Conservation (phyloP, 2,113 vertebrate species). For the Notarius quadriscutis region DNA sequence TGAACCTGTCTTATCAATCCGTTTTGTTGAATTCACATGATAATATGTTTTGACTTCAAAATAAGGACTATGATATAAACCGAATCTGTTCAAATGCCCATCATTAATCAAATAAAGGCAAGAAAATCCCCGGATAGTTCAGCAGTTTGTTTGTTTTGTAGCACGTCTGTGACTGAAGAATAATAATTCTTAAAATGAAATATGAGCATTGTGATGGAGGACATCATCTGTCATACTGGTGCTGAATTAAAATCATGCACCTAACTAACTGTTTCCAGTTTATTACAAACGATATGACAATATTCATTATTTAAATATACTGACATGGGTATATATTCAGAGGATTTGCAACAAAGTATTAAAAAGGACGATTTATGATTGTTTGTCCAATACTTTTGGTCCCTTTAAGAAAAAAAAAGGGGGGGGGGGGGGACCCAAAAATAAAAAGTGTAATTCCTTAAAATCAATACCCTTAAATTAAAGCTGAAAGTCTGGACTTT, state of each 20-base stretch:
- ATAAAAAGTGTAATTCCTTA: neutral
- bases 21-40: neutral
- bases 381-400: neutral
- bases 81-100: neutral
- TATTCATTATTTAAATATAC: neutral
- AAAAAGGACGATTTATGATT: neutral
- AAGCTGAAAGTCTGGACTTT: neutral
- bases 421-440: too few relatives aligned
- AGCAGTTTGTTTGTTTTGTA: neutral
- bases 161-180: neutral
- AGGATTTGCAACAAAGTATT: neutral
- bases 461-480: neutral
- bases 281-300: neutral
- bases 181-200: neutral
- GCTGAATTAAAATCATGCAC: neutral
- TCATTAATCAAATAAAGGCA: neutral
- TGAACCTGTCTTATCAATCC: neutral
- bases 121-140: neutral
- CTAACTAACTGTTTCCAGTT: neutral
- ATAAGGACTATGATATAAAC: neutral
- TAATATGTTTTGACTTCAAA: neutral
- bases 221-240: neutral
- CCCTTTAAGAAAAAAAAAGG: neutral
- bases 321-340: neutral
- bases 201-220: neutral